phyloP scores from a whole-genome alignment of 2,888 invertebrate species.

The Agrochola macilenta region DNA sequence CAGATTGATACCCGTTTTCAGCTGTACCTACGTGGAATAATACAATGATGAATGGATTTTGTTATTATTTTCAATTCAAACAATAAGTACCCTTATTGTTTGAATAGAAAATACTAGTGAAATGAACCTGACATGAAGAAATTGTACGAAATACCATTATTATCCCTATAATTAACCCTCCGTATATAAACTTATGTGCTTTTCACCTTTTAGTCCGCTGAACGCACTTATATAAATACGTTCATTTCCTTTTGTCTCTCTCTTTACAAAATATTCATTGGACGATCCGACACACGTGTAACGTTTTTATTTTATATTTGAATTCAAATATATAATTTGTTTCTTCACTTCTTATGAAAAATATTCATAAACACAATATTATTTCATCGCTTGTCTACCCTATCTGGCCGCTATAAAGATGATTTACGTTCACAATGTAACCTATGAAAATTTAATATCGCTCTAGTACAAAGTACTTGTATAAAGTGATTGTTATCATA shows the following conservation, averaged over 20 bases:
- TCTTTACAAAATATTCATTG: slow-evolving; percentile 13
- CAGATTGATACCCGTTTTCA: background rate
- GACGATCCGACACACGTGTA: background rate
- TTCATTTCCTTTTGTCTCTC: slow-evolving; percentile 13
- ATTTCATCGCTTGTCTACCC: slow-evolving; percentile 11
- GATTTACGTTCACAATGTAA: slow-evolving; percentile 47
- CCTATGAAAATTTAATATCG: slow-evolving; percentile 61
- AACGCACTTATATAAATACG: slow-evolving; percentile 15
- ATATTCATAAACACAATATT: slow-evolving; percentile 25
- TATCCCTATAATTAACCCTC: background rate
- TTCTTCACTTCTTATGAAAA: background rate
- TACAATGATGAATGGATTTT: background rate
- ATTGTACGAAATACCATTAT: background rate
- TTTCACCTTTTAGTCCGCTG: slow-evolving; percentile 33
- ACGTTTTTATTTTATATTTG: background rate
- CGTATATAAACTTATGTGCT: background rate
- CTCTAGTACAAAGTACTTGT: slow-evolving; percentile 54
- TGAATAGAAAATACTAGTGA: too few species aligned
- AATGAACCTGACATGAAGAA: background rate
- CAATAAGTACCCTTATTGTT: background rate
- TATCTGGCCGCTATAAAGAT: slow-evolving; percentile 38
- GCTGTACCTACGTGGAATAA: background rate
- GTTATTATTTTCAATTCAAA: slow-evolving; percentile 6
- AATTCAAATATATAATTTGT: slow-evolving; percentile 6
- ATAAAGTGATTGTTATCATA: slow-evolving; percentile 64